Evolutionary conservation across 2,113 vertebrate species (phyloP).

Genomic region (Elephas maximus): DNA sequence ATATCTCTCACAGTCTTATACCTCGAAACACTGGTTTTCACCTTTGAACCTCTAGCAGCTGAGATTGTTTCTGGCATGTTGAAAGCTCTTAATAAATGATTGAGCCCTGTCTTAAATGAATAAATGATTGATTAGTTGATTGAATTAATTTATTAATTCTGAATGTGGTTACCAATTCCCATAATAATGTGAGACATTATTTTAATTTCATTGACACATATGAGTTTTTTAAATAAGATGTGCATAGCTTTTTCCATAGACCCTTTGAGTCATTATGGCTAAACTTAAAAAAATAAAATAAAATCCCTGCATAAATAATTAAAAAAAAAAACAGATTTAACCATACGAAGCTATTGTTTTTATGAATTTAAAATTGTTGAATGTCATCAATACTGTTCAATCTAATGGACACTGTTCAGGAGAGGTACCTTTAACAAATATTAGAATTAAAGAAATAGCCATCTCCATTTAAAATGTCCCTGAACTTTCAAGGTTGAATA

Average conservation of each 20-base stretch:
- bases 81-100: not conserved
- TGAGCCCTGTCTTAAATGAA: not conserved
- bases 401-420: not conserved
- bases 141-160: not conserved
- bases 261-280: not conserved
- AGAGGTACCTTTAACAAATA: not conserved
- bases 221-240: not conserved
- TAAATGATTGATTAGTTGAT: not conserved
- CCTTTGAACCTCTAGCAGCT: not conserved
- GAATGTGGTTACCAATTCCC: not conserved
- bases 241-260: not conserved
- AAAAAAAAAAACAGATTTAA: not conserved
- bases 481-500: not conserved
- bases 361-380: not conserved
- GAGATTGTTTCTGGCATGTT: not conserved
- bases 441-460: slow-evolving; percentile 1
- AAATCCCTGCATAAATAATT: not conserved
- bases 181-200: not conserved
- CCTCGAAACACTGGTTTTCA: not conserved
- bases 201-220: slow-evolving; percentile 13
- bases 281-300: not conserved
- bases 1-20: not conserved
- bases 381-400: not conserved
- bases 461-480: not conserved
- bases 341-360: not conserved